These are phyloP conservation scores for Diabrotica balteata DNA, from an alignment of 2,888 invertebrate genomes.

Conservation along the genomic window DNA sequence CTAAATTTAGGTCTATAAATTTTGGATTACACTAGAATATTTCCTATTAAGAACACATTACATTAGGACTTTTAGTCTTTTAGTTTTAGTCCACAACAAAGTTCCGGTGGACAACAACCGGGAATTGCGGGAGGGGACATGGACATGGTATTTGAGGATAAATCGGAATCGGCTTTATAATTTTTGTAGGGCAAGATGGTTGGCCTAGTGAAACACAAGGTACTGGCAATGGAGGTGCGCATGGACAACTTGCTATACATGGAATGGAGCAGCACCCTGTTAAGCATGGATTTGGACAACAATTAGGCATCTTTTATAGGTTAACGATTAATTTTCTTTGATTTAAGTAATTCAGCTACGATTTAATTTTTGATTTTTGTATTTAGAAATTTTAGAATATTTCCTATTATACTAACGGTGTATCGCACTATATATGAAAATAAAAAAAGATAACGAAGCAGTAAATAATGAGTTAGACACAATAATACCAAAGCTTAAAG, in stretches of 20 bases:
- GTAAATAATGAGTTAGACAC: too few relatives aligned
- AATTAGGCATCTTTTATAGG: conserved; percentile 32
- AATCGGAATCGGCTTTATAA: conserved; percentile 39
- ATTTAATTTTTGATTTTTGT: conserved; percentile 25
- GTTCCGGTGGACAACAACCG: conserved; percentile 23
- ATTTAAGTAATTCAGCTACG: conserved; percentile 8
- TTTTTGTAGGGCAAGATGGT: conserved; percentile 39
- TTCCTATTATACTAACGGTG: too few relatives aligned
- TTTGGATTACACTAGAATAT: too few relatives aligned
- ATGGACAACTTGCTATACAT: conserved; percentile 38
- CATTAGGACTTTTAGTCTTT: neutral
- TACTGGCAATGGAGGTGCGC: conserved; percentile 38
- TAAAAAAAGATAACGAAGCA: too few relatives aligned
- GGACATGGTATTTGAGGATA: conserved; percentile 38
- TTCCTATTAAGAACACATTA: too few relatives aligned
- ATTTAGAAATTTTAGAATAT: conserved; percentile 5
- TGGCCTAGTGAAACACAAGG: conserved; percentile 40
- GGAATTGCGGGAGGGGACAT: conserved; percentile 32
- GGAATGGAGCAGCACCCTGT: conserved; percentile 36
- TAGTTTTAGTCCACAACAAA: conserved; percentile 25
- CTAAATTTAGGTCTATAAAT: too few relatives aligned
- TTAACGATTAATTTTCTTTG: conserved; percentile 7
- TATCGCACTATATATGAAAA: too few relatives aligned
- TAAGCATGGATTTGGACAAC: conserved; percentile 2
- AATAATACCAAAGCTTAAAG: too few relatives aligned